phyloP scores from a whole-genome alignment of 2,797 vertebrate genomes.

The Neostethus bicornis region DNA sequence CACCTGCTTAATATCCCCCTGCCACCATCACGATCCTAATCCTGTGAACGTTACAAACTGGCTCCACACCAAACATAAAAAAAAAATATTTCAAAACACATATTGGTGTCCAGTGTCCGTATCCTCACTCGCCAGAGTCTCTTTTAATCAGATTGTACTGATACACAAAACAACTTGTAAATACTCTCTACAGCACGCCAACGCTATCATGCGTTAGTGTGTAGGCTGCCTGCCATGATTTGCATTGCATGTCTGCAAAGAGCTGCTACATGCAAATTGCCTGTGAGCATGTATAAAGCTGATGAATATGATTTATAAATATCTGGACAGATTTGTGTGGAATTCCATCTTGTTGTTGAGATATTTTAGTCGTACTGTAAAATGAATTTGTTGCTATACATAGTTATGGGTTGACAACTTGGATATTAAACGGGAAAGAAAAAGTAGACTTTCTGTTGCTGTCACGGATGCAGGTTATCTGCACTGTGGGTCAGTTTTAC shows the following conservation, averaged over 20 bases:
- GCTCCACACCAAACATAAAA: neutral
- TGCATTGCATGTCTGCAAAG: neutral
- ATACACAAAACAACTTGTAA: neutral
- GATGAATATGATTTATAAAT: neutral
- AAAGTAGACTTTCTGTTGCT: conserved; percentile 4
- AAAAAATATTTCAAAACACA: neutral
- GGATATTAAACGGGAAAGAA: neutral
- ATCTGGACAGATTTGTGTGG: neutral
- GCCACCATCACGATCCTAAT: too few species aligned
- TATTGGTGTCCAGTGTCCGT: neutral
- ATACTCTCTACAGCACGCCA: neutral
- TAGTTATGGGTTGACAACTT: neutral
- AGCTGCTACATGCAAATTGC: neutral
- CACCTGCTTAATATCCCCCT: neutral
- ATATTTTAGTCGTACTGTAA: neutral
- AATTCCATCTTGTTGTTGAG: neutral
- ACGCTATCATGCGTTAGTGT: neutral
- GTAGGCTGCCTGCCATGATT: neutral
- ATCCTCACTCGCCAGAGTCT: neutral
- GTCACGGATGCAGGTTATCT: conserved; percentile 18
- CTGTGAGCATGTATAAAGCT: neutral
- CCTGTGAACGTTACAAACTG: too few species aligned
- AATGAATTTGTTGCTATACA: neutral
- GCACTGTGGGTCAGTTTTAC: too few species aligned
- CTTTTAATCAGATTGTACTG: neutral